Evolutionary conservation across 2,113 vertebrate genomes (phyloP).

Genomic region (Tragelaphus scriptus): DNA sequence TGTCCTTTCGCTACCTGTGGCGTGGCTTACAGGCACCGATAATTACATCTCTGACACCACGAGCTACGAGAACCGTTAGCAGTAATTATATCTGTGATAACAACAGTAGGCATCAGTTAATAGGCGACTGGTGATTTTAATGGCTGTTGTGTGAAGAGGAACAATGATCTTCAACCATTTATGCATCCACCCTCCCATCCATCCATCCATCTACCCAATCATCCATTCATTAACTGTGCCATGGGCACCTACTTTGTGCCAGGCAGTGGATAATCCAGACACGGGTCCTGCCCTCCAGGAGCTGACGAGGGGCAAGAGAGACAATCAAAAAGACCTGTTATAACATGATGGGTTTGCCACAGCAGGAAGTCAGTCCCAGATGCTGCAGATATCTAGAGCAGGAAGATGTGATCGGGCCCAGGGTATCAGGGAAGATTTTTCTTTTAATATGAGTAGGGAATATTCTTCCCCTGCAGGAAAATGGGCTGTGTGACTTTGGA

Average conservation of each 20-base stretch:
- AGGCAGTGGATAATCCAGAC: not conserved
- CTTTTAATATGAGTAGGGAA: not conserved
- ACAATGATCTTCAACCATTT: not conserved
- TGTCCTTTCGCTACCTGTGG: not conserved
- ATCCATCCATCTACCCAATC: not conserved
- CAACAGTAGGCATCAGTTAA: not conserved
- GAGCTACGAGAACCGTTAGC: not conserved
- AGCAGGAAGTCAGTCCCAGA: not conserved
- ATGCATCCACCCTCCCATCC: no score
- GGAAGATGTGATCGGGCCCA: not conserved
- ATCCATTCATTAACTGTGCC: not conserved
- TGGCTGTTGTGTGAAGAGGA: not conserved
- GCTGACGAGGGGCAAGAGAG: not conserved
- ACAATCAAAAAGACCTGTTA: not conserved
- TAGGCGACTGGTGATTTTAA: not conserved
- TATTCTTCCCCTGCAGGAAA: not conserved
- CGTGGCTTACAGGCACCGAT: not conserved
- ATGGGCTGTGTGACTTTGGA: not conserved
- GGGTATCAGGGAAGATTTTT: not conserved
- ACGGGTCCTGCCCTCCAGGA: not conserved
- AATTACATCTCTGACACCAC: not conserved
- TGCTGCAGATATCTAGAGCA: not conserved
- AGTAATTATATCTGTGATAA: constrained; percentile 19
- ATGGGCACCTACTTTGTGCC: not conserved
- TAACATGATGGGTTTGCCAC: not conserved